Conservation (phyloP, 2,888 invertebrate species). For the Limnephilus marmoratus region DNA sequence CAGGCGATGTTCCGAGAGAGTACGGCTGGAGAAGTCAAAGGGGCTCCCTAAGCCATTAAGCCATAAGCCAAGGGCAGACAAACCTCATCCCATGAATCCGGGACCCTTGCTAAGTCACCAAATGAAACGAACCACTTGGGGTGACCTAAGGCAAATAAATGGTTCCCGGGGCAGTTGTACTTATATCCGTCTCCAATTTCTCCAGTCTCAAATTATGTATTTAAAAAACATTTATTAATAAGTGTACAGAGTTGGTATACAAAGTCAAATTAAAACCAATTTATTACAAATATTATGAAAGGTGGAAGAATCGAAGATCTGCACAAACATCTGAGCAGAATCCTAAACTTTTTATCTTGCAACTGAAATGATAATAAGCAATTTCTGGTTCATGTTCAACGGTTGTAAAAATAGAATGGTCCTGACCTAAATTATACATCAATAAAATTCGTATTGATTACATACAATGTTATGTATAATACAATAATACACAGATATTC, state of each 20-base stretch:
- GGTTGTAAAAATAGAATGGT: not conserved
- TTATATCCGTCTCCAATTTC: no score
- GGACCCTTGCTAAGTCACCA: no score
- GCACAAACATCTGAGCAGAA: not conserved
- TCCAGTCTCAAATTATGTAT: no score
- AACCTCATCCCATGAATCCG: no score
- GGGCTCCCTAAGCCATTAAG: no score
- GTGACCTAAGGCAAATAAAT: no score
- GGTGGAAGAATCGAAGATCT: not conserved
- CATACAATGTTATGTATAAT: not conserved
- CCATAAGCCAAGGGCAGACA: no score
- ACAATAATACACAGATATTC: not conserved
- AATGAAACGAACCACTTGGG: no score
- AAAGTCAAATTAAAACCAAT: not conserved
- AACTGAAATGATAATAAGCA: not conserved
- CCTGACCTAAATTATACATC: not conserved
- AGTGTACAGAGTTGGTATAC: not conserved
- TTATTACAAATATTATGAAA: not conserved
- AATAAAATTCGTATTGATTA: not conserved
- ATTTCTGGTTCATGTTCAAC: not conserved
- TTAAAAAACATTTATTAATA: not conserved
- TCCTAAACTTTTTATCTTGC: not conserved
- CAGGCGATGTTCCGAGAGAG: no score
- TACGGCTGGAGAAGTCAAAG: no score
- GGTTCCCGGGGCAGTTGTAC: no score